Evolutionary conservation across 2,888 invertebrate species (phyloP).

Genomic region (Diadegma fenestrale): DNA sequence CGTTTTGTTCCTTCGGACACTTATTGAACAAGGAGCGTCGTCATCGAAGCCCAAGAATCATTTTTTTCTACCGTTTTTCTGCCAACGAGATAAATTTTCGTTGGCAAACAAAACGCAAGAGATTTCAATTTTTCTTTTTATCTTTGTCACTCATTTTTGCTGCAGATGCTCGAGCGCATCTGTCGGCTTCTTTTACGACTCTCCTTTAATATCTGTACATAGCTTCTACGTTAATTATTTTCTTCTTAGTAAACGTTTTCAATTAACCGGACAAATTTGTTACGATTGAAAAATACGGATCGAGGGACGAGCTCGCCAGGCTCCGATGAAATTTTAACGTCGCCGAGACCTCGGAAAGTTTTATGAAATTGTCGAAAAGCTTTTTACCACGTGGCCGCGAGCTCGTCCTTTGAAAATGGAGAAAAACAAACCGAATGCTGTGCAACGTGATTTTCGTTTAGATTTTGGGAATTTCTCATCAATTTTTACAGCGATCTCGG

Average conservation of each 20-base stretch:
- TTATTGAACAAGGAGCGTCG: constrained; percentile 10
- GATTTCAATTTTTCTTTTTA: neutral
- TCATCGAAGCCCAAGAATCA: neutral
- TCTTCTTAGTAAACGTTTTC: constrained; percentile 1
- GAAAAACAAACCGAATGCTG: neutral
- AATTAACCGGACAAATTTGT: neutral
- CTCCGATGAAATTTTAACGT: neutral
- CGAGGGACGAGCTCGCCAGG: neutral
- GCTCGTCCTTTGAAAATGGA: neutral
- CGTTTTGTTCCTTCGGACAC: constrained; percentile 50
- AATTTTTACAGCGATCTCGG: constrained; percentile 29
- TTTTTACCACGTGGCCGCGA: neutral
- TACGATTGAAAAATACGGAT: neutral
- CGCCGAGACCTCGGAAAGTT: neutral
- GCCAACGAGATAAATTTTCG: neutral
- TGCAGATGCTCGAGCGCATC: neutral
- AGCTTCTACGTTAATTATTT: constrained; percentile 14
- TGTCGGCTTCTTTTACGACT: neutral
- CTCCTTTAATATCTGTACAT: constrained; percentile 5
- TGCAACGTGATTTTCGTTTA: constrained; percentile 7
- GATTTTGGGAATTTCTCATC: neutral
- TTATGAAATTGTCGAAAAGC: neutral
- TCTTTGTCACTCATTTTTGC: neutral
- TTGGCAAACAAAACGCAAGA: neutral
- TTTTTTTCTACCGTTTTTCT: constrained; percentile 1